Evolutionary conservation across 1,140 invertebrate genomes (phyloP).

Genomic region (Penaeus chinensis): DNA sequence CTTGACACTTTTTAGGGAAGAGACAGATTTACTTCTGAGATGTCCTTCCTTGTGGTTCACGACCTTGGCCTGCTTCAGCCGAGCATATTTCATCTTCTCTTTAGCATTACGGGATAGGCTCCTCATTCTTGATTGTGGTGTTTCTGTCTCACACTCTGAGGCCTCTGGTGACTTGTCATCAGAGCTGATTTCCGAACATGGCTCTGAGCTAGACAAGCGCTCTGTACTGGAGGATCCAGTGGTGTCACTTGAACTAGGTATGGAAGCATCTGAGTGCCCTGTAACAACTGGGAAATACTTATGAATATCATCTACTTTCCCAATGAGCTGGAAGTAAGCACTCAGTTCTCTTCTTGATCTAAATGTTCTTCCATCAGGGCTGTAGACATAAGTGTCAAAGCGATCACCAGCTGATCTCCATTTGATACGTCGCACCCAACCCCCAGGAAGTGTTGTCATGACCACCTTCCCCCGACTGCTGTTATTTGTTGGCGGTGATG

Average conservation of each 20-base stretch:
- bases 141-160: constrained; percentile 47
- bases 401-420: constrained; percentile 51
- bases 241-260: constrained; percentile 60
- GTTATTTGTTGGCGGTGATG: constrained; percentile 7
- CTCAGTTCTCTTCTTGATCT: constrained; percentile 57
- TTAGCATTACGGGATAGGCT: background rate
- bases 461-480: constrained; percentile 47
- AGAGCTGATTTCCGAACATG: constrained; percentile 54
- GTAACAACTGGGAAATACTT: constrained; percentile 63
- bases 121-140: background rate
- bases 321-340: constrained; percentile 60
- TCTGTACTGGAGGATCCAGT: constrained; percentile 62
- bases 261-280: constrained; percentile 48
- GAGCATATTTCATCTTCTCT: constrained; percentile 12
- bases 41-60: background rate
- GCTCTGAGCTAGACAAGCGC: constrained; percentile 60
- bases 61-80: background rate
- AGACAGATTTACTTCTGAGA: constrained; percentile 32
- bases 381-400: constrained; percentile 62
- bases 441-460: constrained; percentile 59
- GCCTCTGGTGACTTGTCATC: constrained; percentile 58
- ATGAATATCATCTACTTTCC: constrained; percentile 63
- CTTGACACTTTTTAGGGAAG: background rate
- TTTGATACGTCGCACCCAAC: constrained; percentile 59
- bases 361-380: constrained; percentile 63